Base-by-base conservation (phyloP, 1,140 invertebrate species). In the Listronotus oregonensis region DNA sequence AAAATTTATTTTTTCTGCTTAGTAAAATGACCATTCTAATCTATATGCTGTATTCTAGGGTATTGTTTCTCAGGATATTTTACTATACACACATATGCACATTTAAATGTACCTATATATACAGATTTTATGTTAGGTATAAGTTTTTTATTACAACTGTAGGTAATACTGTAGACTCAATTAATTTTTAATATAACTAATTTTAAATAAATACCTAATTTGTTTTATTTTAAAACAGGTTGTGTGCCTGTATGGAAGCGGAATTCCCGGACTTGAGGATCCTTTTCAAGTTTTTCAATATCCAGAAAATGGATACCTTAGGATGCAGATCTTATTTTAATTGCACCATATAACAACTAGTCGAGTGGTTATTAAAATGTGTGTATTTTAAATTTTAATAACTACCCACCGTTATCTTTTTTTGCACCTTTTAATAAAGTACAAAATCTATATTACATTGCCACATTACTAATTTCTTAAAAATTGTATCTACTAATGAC, bases 211-310 rank as follows among this genome's bases (percentile, higher is more conserved):
- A 64, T 46, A 63, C 42, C 54, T 31, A 51, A 49, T 68, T 72
- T 66, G 60, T 71, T 73, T 72, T 69, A 69, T 72, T 71, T 72
- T 68, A 49, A 47, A 63, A 67, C 63, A 73, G 71, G 71, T 51
- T 73, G 71, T 49, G 69, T 42, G 42, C 71, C 71, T 32, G 51
- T 69, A 39, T 73, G 71, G 71, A 67, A 54, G 61, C 66, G 51
- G 17, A 52, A 46, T 18, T 40, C 27, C 34, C 37, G 54, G 18
- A 65, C 52, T 49, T 9, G 55, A 49, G 40, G 46, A 50, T 57
- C 44, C 15, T 40, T 57, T 21, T 27, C 34, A 37, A 43, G 44
- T 17, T 37, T 57, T 21, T 46, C 59, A 50, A 61, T 66, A 63
- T 66, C 64, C 51, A 34, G 55, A 60, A 39, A 34, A 55, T 43